A percentile compares a stretch with the other conserved stretches of the same genome.
These are phyloP conservation scores for Luscinia megarhynchos DNA, from an alignment of 2,797 vertebrate species.

Conservation along the genomic window DNA sequence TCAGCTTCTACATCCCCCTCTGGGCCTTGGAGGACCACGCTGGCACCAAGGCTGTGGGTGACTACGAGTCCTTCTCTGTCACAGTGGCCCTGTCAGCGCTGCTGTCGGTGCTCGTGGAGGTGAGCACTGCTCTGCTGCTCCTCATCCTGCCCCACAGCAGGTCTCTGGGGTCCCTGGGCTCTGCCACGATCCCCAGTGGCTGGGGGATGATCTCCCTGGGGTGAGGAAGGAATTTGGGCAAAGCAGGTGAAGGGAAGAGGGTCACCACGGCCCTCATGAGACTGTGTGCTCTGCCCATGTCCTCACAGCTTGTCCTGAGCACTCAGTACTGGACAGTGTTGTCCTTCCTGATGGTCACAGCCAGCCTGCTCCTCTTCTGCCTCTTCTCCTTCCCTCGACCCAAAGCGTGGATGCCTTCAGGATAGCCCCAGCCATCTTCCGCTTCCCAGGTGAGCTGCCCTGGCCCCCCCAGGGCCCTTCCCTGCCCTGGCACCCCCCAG, in stretches of 20 bases:
- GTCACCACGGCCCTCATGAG: accelerated
- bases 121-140: constrained; percentile 56
- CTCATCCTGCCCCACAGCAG: neutral
- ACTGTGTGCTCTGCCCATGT: neutral
- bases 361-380: constrained; percentile 81
- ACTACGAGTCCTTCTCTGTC: constrained; percentile 87
- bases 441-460: constrained; percentile 83
- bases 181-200: neutral
- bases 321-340: constrained; percentile 86
- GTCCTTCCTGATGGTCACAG: constrained; percentile 72
- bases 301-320: constrained; percentile 81
- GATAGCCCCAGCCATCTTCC: constrained; percentile 78
- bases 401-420: constrained; percentile 78
- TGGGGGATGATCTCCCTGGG: neutral
- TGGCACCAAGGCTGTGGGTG: constrained; percentile 24
- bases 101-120: constrained; percentile 84
- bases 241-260: neutral
- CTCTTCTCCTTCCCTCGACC: constrained; percentile 76
- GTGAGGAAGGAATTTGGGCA: neutral
- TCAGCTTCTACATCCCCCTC: constrained; percentile 84
- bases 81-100: constrained; percentile 80
- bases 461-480: neutral
- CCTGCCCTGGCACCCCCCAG: neutral
- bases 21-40: constrained; percentile 77
- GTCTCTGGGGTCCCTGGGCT: neutral